Evolutionary conservation across 2,888 invertebrate species (phyloP), one percentile per base, ranked within the genome.

Genomic region (Uropetala carovei): DNA sequence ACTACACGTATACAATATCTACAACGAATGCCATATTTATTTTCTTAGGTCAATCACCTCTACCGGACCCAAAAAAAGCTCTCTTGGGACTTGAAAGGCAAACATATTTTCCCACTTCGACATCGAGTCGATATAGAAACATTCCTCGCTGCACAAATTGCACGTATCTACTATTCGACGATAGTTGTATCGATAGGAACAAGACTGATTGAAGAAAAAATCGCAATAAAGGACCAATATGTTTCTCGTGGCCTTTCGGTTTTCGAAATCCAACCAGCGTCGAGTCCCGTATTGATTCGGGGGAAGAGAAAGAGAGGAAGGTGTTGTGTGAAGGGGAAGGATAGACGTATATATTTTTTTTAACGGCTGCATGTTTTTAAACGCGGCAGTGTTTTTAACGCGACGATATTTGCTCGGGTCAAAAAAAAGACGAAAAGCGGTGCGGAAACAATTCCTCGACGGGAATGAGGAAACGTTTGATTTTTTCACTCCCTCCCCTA

Each of bases 311-410:
- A 27, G 27, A 75, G 13, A 75, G 22, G n/a, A n/a, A n/a, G n/a
- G n/a, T n/a, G n/a, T n/a, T n/a, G 43, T 5, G 43, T 43, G 43
- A 5, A 43, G 43, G 43, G 43, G 43, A 43, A 43, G 3, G 5
- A 43, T 43, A 43, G 1, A 43, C 43, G 43, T 43, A 43, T 43
- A 43, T 43, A 43, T 43, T 43, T 75, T 75, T 68, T 75, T 27
- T 27, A 75, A 75, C 75, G 10, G 27, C 75, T 27, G 75, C 75
- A 75, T 75, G 27, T 75, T 75, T 75, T 75, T 75, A 75, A 43
- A 75, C 22, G 13, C 27, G 27, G 68, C 68, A 18, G 22, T 43
- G 43, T 43, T 43, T 43, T 43, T 43, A 43, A 43, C 43, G 43
- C 43, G 43, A 5, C 43, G 43, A 43, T 43, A 43, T 43, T 43